Evolutionary conservation across 2,888 invertebrate species (phyloP), one percentile per base, ranked within the genome.

Genomic region (Horisme vitalbata): DNA sequence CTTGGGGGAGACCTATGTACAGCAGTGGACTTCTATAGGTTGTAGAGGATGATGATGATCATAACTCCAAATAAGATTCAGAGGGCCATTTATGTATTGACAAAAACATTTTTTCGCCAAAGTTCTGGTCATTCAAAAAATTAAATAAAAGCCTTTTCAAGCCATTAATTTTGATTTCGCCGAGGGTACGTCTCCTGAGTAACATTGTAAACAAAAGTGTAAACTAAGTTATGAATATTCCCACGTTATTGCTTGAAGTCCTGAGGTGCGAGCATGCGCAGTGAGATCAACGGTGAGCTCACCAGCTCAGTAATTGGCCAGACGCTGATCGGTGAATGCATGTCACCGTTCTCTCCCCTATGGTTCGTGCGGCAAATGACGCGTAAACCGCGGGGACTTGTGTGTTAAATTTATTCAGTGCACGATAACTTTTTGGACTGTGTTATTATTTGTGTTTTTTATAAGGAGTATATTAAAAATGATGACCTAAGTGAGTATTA

Each of bases 191-290:
- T 48, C 47, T 48, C 47, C 33, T 9, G 43, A 38, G 43, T 43
- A 43, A 48, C 37, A 48, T 48, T 48, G 47, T 48, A 48, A 48
- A 48, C 43, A 48, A 48, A 48, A 48, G 47, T 48, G 43, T 38
- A 43, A 48, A 48, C 41, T 48, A 48, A 48, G 47, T 48, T 48
- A 48, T 48, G 43, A 48, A 48, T 43, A 43, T 48, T 48, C 41
- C 37, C 47, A 41, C 41, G 47, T 30, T 43, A 47, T 41, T 36
- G 37, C 47, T 28, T 35, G 15, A 46, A 46, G 41, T 46, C 41
- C 35, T 11, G 8, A 36, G 33, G 15, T 27, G 13, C 27, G 43
- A 31, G 36, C 47, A 48, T 48, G 47, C 47, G 47, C 47, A 33
- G 24, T 43, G 33, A 12, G 18, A 21, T 4, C 18, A 4, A 5